Evolutionary conservation across 2,888 invertebrate genomes (phyloP).

Genomic region (Orthosia gracilis): DNA sequence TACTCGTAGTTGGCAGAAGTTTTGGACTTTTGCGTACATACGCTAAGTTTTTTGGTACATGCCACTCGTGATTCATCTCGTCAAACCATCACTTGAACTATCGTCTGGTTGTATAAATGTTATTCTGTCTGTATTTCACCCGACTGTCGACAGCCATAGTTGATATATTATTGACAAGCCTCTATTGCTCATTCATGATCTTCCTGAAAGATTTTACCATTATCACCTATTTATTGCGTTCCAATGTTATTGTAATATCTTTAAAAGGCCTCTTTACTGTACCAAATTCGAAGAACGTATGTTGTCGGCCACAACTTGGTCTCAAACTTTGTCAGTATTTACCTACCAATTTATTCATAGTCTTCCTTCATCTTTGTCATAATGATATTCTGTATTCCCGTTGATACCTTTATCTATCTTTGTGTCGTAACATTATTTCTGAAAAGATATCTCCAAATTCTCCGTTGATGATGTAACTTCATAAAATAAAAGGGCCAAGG

Average conservation of each 20-base stretch:
- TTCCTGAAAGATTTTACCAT: neutral
- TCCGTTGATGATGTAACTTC: constrained; percentile 14
- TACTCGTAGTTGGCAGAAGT: no score
- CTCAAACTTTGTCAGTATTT: neutral
- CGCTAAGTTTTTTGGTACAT: no score
- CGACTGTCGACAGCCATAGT: neutral
- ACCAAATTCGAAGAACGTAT: no score
- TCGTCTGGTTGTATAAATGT: no score
- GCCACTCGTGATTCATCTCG: no score
- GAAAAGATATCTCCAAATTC: neutral
- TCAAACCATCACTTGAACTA: no score
- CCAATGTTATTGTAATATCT: neutral
- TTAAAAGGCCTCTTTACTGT: neutral
- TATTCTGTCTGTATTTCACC: no score
- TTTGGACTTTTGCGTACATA: no score
- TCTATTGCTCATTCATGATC: no score
- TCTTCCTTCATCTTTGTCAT: neutral
- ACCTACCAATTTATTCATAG: neutral
- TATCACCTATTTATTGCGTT: neutral
- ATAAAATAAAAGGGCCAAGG: constrained; percentile 37
- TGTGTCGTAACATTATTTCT: neutral
- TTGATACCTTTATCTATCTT: neutral
- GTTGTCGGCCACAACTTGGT: no score
- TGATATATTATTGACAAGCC: neutral
- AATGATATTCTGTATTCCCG: neutral